A percentile compares a stretch with the other conserved stretches of the same genome.
These are phyloP conservation scores for Drosophila ercepeae DNA, from an alignment of 1,140 invertebrate genomes.

Conservation along the genomic window DNA sequence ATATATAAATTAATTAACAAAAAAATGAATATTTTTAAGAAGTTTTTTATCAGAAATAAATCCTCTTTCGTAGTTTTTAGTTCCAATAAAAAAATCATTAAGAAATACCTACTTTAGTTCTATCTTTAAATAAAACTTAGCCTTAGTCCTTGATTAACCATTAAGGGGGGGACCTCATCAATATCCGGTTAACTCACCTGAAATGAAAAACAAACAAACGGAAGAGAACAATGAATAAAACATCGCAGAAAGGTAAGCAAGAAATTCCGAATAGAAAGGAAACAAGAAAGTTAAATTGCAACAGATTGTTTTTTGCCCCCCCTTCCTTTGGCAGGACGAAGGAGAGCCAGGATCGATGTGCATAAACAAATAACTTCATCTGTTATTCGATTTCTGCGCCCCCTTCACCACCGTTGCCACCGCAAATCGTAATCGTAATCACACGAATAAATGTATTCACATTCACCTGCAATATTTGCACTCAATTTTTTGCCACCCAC, in stretches of 20 bases:
- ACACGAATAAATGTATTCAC: constrained; percentile 44
- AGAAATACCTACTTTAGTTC: background rate
- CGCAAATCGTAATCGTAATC: constrained; percentile 38
- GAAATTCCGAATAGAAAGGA: background rate
- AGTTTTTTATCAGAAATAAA: background rate
- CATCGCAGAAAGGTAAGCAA: constrained; percentile 12
- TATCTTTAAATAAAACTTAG: background rate
- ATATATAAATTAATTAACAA: no score
- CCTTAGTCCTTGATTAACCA: background rate
- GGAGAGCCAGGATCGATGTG: constrained; percentile 8
- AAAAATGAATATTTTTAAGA: background rate
- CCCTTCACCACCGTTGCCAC: background rate
- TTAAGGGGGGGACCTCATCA: constrained; percentile 7
- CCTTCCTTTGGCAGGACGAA: constrained; percentile 5
- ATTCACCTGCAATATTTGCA: constrained; percentile 60
- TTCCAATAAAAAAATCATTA: background rate
- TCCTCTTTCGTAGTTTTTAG: no score
- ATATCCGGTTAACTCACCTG: constrained; percentile 44
- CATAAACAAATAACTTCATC: constrained; percentile 33
- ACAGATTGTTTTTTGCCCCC: constrained; percentile 39
- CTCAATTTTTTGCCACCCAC: constrained; percentile 20
- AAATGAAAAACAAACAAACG: constrained; percentile 29
- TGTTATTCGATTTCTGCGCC: constrained; percentile 3
- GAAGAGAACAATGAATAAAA: constrained; percentile 40
- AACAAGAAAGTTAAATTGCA: constrained; percentile 47